Conservation (phyloP, 2,797 vertebrate genomes). For the Halcyon leucocephala region DNA sequence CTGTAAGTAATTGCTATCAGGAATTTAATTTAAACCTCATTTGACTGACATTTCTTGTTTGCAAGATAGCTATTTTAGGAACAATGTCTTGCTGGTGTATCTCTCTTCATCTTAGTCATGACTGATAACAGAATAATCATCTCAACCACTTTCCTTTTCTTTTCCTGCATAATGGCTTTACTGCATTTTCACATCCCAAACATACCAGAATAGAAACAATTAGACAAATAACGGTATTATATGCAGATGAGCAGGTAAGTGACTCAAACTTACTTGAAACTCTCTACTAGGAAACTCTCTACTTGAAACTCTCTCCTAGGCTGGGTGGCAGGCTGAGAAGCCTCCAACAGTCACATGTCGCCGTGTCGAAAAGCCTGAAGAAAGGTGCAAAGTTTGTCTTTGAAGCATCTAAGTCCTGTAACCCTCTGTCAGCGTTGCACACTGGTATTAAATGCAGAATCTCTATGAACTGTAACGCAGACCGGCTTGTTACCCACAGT, state of each 20-base stretch:
- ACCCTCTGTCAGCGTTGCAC: not conserved
- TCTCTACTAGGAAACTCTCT: not conserved
- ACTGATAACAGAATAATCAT: slow-evolving; percentile 71
- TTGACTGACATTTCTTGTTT: slow-evolving; percentile 68
- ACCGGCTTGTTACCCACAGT: not conserved
- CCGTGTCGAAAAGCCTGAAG: not conserved
- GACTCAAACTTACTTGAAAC: not conserved
- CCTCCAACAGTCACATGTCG: rapidly evolving
- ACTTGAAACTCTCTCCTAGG: not conserved
- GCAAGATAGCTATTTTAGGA: slow-evolving; percentile 71
- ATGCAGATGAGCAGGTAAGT: slow-evolving; percentile 38
- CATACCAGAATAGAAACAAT: slow-evolving; percentile 63
- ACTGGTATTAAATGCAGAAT: not conserved
- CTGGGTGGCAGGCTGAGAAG: not conserved
- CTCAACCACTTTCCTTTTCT: slow-evolving; percentile 59
- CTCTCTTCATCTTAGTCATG: slow-evolving; percentile 74
- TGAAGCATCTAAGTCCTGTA: not conserved
- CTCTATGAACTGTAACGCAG: rapidly evolving
- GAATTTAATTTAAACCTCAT: slow-evolving; percentile 59
- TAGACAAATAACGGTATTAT: slow-evolving; percentile 58
- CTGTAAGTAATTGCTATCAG: slow-evolving; percentile 58
- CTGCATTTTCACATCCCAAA: slow-evolving; percentile 61
- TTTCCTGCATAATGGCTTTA: slow-evolving; percentile 50
- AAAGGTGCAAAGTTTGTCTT: not conserved
- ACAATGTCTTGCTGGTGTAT: slow-evolving; percentile 69